Evolutionary conservation across 2,113 vertebrate species (phyloP), one percentile per base, ranked within the genome.

Genomic region (Thomomys bottae): DNA sequence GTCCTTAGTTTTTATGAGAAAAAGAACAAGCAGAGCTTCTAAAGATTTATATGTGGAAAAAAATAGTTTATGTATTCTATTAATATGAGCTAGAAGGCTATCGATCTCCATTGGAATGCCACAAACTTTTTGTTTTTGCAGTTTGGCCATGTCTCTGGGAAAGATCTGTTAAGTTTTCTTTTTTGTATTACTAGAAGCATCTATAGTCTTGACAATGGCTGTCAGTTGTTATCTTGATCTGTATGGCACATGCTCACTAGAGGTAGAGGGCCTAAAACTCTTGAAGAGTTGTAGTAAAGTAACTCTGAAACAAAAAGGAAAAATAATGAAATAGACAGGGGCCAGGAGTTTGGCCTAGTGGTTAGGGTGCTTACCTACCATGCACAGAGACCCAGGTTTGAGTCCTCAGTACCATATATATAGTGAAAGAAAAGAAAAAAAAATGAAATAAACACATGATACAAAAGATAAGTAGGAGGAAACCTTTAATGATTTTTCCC

Each of bases 341-440:
- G n/a, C n/a, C n/a, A n/a, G n/a, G n/a, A n/a, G n/a, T n/a, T n/a
- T n/a, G n/a, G n/a, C n/a, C n/a, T n/a, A n/a, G n/a, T n/a, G n/a
- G n/a, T n/a, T n/a, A n/a, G n/a, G n/a, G n/a, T n/a, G n/a, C n/a
- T n/a, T n/a, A n/a, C n/a, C n/a, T n/a, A n/a, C n/a, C n/a, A n/a
- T n/a, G n/a, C n/a, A n/a, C n/a, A n/a, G n/a, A n/a, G n/a, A n/a
- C n/a, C n/a, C n/a, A n/a, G n/a, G n/a, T n/a, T n/a, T n/a, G n/a
- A n/a, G n/a, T n/a, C n/a, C n/a, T n/a, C n/a, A n/a, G n/a, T n/a
- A n/a, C n/a, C n/a, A n/a, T n/a, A n/a, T n/a, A n/a, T n/a, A n/a
- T n/a, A n/a, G n/a, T n/a, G n/a, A n/a, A 42, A 89, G 76, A 87
- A 59, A 85, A 11, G 73, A 89, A 87, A 76, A 15, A 86, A 92